phyloP scores from a whole-genome alignment of 2,797 vertebrate species.

The Setipinna tenuifilis region DNA sequence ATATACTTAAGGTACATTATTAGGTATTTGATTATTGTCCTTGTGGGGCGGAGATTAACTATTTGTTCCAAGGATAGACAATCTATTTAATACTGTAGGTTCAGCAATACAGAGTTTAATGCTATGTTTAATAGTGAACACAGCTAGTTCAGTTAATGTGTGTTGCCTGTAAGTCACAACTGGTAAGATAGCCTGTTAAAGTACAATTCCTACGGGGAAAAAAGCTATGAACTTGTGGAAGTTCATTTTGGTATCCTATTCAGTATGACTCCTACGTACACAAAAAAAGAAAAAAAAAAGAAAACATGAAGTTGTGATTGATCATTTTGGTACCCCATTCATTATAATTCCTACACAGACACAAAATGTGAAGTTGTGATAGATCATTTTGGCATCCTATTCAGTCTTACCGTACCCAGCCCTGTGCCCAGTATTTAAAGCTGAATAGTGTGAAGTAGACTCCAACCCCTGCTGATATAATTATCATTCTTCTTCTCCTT shows the following conservation, averaged over 20 bases:
- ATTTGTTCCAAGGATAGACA: background rate
- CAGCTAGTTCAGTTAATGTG: background rate
- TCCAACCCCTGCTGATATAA: constrained; percentile 16
- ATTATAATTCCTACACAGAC: background rate
- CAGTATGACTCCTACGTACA: too few relatives aligned
- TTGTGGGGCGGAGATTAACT: background rate
- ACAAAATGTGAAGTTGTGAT: background rate
- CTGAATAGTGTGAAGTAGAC: constrained; percentile 5
- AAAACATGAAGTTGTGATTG: too few relatives aligned
- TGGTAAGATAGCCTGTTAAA: background rate
- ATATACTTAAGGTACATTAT: background rate
- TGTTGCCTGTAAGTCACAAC: background rate
- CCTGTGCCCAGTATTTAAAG: background rate
- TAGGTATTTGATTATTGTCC: background rate
- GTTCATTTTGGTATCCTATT: too few relatives aligned
- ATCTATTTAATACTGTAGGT: background rate
- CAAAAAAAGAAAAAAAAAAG: too few relatives aligned
- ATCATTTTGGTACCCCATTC: too few relatives aligned
- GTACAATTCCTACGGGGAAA: too few relatives aligned
- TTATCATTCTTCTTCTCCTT: constrained; percentile 19
- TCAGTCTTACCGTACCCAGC: background rate
- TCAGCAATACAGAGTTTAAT: too few relatives aligned
- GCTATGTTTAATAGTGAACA: too few relatives aligned
- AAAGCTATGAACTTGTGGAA: too few relatives aligned
- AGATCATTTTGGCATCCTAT: constrained; percentile 7